Evolutionary conservation across 2,113 vertebrate species (phyloP), one percentile per base, ranked within the genome.

Genomic region (Speoplatyrhinus poulsoni): DNA sequence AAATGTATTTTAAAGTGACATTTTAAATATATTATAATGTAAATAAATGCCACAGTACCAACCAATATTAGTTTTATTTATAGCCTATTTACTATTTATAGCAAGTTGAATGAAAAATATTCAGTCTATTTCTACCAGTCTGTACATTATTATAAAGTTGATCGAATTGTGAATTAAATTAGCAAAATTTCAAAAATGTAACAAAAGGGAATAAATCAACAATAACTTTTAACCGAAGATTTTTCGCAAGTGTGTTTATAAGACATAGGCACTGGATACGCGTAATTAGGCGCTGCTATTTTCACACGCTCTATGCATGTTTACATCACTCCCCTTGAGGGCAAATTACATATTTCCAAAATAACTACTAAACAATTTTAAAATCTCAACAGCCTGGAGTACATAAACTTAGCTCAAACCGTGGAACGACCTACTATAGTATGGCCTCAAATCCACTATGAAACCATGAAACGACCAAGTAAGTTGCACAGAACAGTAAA

Each of bases 291-390:
- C 73, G 69, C 76, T 77, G 72, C 78, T 85, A 80, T 84, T 86
- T 88, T 87, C 88, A 86, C 80, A 82, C 83, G 77, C 82, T 88
- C 83, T 71, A 85, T 79, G 82, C 76, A 70, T 87, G 86, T 88
- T 88, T 88, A 80, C 86, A 84, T 78, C 86, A 69, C 76, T 85
- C 78, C 81, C 75, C 84, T 85, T 80, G 46, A 80, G 86, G 85
- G 79, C 70, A 88, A 87, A 87, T 84, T 79, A 70, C 85, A 86
- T 72, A 79, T 85, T 82, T 82, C 62, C 60, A 72, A 62, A 70
- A 80, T 72, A 84, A 85, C 76, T 69, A 64, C 47, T 62, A 13
- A 73, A 72, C 50, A 50, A 46, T 2, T 12, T 32, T 47, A 12
- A 72, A 36, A 62, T 69, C 13, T 61, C n/a, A 50, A 76, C 49